phyloP scores from a whole-genome alignment of 2,797 vertebrate genomes.

The Ambastaia sidthimunki region DNA sequence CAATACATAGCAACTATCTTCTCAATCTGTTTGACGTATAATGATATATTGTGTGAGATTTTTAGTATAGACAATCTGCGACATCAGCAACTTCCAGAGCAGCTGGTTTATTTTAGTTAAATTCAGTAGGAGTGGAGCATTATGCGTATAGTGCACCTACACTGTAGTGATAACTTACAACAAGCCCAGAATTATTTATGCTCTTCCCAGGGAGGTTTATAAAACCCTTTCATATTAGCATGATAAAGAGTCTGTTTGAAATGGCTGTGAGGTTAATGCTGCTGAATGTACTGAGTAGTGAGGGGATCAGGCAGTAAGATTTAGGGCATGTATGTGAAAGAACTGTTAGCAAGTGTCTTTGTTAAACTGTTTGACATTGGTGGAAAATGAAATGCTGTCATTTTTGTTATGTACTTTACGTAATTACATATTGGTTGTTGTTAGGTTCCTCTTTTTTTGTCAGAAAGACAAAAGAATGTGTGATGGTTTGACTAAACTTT shows the following conservation, averaged over 20 bases:
- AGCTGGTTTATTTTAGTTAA: no score
- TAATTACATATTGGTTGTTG: neutral
- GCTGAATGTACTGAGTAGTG: conserved; percentile 61
- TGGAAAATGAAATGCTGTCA: conserved; percentile 64
- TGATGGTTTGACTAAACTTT: neutral
- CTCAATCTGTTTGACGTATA: no score
- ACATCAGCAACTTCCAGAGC: no score
- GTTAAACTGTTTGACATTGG: conserved; percentile 70
- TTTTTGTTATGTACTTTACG: neutral
- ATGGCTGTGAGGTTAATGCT: conserved; percentile 36
- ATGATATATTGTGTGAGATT: no score
- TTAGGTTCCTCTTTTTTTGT: neutral
- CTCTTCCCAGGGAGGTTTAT: neutral
- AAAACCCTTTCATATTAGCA: conserved; percentile 24
- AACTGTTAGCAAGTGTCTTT: conserved; percentile 61
- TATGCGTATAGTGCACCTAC: neutral
- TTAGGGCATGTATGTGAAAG: conserved; percentile 53
- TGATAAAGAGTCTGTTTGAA: conserved; percentile 35
- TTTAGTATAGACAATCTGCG: no score
- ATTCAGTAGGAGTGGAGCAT: neutral
- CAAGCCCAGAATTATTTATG: neutral
- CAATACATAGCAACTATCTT: no score
- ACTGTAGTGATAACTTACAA: neutral
- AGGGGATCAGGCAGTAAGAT: conserved; percentile 62
- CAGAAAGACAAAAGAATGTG: neutral